Base-by-base conservation (phyloP, 2,797 vertebrate genomes). In the Salarias fasciatus region DNA sequence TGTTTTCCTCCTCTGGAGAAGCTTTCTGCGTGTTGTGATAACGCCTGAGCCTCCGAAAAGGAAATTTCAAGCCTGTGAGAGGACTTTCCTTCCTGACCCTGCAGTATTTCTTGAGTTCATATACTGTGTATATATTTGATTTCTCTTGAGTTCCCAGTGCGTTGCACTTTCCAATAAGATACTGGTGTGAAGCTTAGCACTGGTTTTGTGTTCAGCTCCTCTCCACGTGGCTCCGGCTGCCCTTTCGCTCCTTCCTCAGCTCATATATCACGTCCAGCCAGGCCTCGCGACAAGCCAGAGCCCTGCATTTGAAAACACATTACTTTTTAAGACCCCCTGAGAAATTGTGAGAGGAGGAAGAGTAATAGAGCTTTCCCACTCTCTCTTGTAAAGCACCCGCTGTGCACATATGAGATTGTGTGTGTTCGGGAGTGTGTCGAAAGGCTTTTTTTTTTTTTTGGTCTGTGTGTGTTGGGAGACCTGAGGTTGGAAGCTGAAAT, bases 271-370 rank as follows among this genome's bases (percentile, higher is more conserved):
- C 62, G 29, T 65, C 41, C 64, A 63, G 56, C 73, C 47, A 69
- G 65, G 69, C 62, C 63, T 46, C 0, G 42, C 56, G 76, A 87
- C 79, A 85, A 72, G 82, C 82, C 82, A 63, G 72, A 88, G 86
- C 78, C 74, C 81, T 63, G 77, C 80, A 74, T 85, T 86, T 85
- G 86, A 87, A 87, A 90, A 87, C 82, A 85, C 88, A 86, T 90
- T 84, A 85, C 80, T 83, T 88, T 86, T 87, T 84, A 89, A 86
- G 86, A 87, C 77, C 79, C 79, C 82, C 78, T 81, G 85, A 88
- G 86, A 86, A 85, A 88, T 81, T 71, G 71, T 74, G 77, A 84
- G 68, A 80, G 74, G 79, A 76, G 73, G 84, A 83, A 85, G 82
- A 90, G 84, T 85, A 85, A 84, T 86, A 77, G 80, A 84, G 78